phyloP scores from a whole-genome alignment of 2,888 invertebrate genomes.

The Plebejus argus region DNA sequence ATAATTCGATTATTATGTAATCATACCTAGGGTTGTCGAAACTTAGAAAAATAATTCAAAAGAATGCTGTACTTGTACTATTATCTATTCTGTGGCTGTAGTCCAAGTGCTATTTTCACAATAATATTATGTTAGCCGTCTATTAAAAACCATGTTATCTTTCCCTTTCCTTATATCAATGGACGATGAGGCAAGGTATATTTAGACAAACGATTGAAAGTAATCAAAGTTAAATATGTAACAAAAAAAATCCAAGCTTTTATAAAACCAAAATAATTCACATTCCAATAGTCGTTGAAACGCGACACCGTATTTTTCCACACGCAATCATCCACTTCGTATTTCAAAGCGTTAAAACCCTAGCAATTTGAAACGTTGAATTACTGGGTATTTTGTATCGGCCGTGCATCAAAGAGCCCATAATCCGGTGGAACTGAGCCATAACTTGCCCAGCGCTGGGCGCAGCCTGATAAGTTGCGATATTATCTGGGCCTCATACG shows the following conservation, averaged over 20 bases:
- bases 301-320: neutral
- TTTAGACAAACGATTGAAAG: neutral
- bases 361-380: constrained; percentile 8
- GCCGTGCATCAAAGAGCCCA: constrained; percentile 40
- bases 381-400: constrained; percentile 30
- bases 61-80: too few relatives aligned
- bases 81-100: too few relatives aligned
- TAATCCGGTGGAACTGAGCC: constrained; percentile 40
- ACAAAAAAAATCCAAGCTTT: neutral
- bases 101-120: too few relatives aligned
- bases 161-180: neutral
- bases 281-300: neutral
- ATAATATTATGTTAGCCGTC: too few relatives aligned
- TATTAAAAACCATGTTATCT: neutral
- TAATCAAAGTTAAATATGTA: neutral
- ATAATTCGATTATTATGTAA: neutral
- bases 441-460: constrained; percentile 37
- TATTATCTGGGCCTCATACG: constrained; percentile 32
- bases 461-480: constrained; percentile 35
- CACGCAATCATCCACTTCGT: neutral
- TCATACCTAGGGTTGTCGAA: neutral
- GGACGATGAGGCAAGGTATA: neutral
- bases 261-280: neutral
- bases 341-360: constrained; percentile 11
- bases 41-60: neutral